Conservation (phyloP, 2,113 vertebrate genomes). For the Ursus arctos region DNA sequence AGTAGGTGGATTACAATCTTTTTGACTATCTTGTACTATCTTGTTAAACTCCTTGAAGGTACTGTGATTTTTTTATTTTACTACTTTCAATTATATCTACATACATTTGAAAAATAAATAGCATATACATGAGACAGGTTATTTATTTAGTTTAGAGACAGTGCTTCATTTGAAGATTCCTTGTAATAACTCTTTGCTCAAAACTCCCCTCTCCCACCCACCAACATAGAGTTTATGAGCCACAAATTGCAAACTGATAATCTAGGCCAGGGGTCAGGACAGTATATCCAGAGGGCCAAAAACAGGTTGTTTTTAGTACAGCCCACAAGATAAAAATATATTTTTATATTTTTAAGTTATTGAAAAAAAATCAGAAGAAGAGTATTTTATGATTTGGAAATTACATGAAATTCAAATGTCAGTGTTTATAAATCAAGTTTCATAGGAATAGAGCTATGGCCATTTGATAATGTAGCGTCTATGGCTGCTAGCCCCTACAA, state of each 20-base stretch:
- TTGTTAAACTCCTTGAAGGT: not conserved
- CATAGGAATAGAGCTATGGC: not conserved
- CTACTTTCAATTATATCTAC: not conserved
- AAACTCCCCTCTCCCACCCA: not conserved
- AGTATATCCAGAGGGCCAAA: not conserved
- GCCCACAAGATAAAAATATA: not conserved
- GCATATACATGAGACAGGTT: not conserved
- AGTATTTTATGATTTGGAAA: constrained; percentile 13
- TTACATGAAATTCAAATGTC: not conserved
- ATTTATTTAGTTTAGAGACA: not conserved
- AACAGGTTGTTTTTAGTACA: not conserved
- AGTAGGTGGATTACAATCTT: not conserved
- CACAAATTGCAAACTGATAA: not conserved
- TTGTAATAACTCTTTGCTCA: not conserved
- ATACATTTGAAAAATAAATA: not conserved
- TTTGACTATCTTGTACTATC: not conserved
- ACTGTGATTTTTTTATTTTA: not conserved
- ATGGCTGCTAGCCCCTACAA: not conserved
- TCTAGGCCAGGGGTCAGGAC: not conserved
- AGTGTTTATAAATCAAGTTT: not conserved
- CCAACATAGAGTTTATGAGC: not conserved
- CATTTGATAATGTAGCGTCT: not conserved
- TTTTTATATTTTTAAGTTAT: not conserved
- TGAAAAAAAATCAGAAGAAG: not conserved
- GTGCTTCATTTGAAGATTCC: not conserved